These are phyloP conservation scores for Rhysida immarginata DNA, from an alignment of 1,140 invertebrate genomes.

Conservation along the genomic window DNA sequence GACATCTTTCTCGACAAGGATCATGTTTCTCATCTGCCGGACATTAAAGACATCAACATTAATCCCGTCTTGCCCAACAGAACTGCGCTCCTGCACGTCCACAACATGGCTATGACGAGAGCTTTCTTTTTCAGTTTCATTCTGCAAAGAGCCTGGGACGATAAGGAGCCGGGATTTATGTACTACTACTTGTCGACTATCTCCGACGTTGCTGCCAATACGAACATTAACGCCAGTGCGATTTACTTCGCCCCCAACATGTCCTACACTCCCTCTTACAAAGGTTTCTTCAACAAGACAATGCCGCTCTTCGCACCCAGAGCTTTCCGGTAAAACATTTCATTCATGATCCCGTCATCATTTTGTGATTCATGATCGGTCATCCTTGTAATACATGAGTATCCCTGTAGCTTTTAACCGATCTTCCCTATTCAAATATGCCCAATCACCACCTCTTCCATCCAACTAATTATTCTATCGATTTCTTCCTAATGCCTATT, in stretches of 20 bases:
- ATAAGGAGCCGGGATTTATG: conserved; percentile 94
- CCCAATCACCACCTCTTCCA: too few species aligned
- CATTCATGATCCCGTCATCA: too few species aligned
- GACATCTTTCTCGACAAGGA: conserved; percentile 70
- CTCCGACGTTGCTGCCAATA: conserved; percentile 85
- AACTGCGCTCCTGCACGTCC: conserved; percentile 77
- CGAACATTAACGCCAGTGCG: conserved; percentile 79
- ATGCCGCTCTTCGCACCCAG: conserved; percentile 86
- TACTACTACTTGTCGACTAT: conserved; percentile 91
- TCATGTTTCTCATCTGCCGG: conserved; percentile 75
- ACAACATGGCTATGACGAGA: conserved; percentile 86
- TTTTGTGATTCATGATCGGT: too few species aligned
- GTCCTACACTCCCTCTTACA: conserved; percentile 85
- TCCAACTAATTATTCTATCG: too few species aligned
- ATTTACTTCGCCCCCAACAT: conserved; percentile 89
- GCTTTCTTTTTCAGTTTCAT: conserved; percentile 95
- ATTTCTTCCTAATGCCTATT: too few species aligned
- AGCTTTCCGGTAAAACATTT: conserved; percentile 57
- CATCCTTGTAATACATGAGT: too few species aligned
- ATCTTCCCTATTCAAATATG: too few species aligned
- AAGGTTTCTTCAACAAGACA: conserved; percentile 93
- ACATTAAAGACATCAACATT: conserved; percentile 87
- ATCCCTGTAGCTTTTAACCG: too few species aligned
- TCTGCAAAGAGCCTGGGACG: conserved; percentile 66
- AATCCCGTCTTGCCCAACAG: conserved; percentile 91